These are phyloP conservation scores for Tenthredo scrophulariae DNA, from an alignment of 2,888 invertebrate species.

Conservation along the genomic window DNA sequence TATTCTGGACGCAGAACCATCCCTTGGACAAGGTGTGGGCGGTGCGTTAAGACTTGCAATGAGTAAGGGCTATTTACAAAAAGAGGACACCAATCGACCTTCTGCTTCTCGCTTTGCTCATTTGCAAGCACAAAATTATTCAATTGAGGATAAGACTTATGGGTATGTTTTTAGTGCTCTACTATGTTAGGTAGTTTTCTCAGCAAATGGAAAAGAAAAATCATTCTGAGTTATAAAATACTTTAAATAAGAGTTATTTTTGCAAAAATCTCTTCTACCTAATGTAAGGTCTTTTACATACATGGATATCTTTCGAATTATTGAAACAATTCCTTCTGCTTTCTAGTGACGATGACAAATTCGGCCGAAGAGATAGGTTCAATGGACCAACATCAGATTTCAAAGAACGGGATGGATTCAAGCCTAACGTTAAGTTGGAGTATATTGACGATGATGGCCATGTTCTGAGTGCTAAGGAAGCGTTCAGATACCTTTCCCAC, in stretches of 20 bases:
- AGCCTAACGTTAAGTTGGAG: slow-evolving; percentile 96
- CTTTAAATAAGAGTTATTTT: neutral
- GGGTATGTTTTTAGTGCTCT: slow-evolving; percentile 77
- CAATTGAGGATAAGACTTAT: slow-evolving; percentile 88
- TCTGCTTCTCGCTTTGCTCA: slow-evolving; percentile 87
- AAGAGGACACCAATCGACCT: slow-evolving; percentile 87
- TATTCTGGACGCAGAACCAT: slow-evolving; percentile 95
- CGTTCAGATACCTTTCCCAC: slow-evolving; percentile 97
- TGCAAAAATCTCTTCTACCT: neutral
- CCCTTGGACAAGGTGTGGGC: slow-evolving; percentile 94
- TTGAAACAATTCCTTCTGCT: slow-evolving; percentile 56
- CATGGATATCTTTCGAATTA: neutral
- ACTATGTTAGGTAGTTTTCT: neutral
- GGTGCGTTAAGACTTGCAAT: slow-evolving; percentile 94
- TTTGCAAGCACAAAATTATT: slow-evolving; percentile 89
- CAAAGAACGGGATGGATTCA: slow-evolving; percentile 93
- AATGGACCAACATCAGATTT: slow-evolving; percentile 94
- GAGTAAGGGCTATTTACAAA: slow-evolving; percentile 96
- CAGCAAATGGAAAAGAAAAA: neutral
- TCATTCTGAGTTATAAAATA: neutral
- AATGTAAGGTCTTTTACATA: neutral
- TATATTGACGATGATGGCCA: slow-evolving; percentile 98
- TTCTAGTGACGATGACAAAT: slow-evolving; percentile 88
- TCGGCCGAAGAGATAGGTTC: slow-evolving; percentile 87
- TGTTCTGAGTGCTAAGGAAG: slow-evolving; percentile 95